A percentile compares a stretch with the other conserved stretches of the same genome.
Conservation (phyloP, 2,888 invertebrate species). For the Lathronympha strigana region DNA sequence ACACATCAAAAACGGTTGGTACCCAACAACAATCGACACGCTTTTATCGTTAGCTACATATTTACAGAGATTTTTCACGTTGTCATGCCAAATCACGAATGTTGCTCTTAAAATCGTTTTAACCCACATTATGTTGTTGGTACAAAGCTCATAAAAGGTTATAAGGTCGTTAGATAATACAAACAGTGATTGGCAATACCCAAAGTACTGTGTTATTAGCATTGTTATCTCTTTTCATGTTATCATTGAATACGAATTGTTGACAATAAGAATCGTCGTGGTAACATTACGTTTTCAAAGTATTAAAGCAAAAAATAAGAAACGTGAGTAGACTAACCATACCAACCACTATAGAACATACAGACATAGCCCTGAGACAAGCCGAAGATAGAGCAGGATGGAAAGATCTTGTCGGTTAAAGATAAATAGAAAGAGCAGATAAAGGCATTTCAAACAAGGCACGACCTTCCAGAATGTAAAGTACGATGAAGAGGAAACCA, state of each 20-base stretch:
- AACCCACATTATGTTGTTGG: slow-evolving; percentile 27
- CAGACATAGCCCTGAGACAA: no score
- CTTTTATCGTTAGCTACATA: slow-evolving; percentile 27
- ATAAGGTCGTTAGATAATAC: slow-evolving; percentile 13
- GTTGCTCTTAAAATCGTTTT: slow-evolving; percentile 20
- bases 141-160: slow-evolving; percentile 18
- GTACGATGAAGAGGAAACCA: no score
- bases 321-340: no score
- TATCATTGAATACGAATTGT: slow-evolving; percentile 5
- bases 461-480: no score
- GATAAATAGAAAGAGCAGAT: no score
- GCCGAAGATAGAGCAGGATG: no score
- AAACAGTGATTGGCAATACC: slow-evolving; percentile 22
- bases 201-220: slow-evolving; percentile 3
- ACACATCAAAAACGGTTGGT: slow-evolving; percentile 26
- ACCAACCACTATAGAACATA: no score
- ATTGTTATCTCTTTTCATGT: slow-evolving; percentile 25
- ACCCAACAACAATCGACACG: slow-evolving; percentile 13
- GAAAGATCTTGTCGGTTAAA: no score
- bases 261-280: background rate
- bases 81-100: slow-evolving; percentile 29
- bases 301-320: background rate
- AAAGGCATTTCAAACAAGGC: no score
- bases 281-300: background rate
- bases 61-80: slow-evolving; percentile 29